These are phyloP conservation scores for Dinomys branickii DNA, from an alignment of 2,113 vertebrate genomes.

Conservation along the genomic window DNA sequence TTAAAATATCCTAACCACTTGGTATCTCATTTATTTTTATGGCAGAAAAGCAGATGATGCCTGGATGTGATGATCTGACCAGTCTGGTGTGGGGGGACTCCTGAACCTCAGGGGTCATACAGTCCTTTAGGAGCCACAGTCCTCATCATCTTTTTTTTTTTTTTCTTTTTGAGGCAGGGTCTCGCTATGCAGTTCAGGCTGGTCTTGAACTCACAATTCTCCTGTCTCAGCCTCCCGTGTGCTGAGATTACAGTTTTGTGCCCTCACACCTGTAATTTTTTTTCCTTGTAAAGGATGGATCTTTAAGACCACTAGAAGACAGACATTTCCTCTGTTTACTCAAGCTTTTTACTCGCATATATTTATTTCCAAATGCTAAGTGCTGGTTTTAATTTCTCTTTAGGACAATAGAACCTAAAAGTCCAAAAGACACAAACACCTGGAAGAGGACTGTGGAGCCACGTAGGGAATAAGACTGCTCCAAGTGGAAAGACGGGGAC, in stretches of 20 bases:
- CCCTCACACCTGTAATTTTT: neutral
- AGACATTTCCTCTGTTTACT: neutral
- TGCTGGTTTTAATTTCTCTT: neutral
- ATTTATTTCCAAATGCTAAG: neutral
- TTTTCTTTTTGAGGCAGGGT: neutral
- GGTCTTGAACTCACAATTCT: neutral
- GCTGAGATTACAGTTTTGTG: neutral
- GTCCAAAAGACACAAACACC: neutral
- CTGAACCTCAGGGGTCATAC: neutral
- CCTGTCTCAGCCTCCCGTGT: neutral
- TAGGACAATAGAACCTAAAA: neutral
- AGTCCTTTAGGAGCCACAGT: neutral
- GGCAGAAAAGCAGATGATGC: neutral
- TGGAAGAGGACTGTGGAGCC: neutral
- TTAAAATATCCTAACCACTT: neutral
- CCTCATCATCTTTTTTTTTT: neutral
- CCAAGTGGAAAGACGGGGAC: neutral
- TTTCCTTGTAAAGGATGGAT: neutral
- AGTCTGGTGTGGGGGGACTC: neutral
- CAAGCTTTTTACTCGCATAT: neutral
- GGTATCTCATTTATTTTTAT: conserved; percentile 3
- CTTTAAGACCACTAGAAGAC: neutral
- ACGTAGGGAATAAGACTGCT: neutral
- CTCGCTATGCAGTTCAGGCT: neutral
- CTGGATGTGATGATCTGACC: neutral